Base-by-base conservation (phyloP, 2,113 vertebrate genomes). In the Lophura nycthemera region DNA sequence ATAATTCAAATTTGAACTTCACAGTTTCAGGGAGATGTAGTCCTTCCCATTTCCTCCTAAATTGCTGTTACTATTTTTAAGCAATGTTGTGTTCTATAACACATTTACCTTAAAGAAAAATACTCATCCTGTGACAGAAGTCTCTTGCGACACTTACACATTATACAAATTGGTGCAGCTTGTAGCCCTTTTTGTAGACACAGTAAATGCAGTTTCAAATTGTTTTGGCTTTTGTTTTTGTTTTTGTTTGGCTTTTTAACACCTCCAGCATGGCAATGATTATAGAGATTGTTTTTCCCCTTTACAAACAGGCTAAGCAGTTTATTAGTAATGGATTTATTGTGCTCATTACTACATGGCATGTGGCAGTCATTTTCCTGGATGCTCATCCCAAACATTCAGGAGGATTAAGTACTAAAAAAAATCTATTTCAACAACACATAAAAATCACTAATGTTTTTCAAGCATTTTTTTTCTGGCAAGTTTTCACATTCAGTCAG, bases 291-390 rank as follows among this genome's bases (percentile, higher is more conserved):
- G 8, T 48, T 87, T 86, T 84, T 34, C 21, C 32, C 52, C 24
- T 50, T 86, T 34, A 74, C 50, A 81, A 83, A 66, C 29, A 63
- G 66, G 40, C 29, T 74, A 82, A 24, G n/a, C 12, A 56, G 57
- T 64, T 80, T 81, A 29, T 19, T 56, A 57, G 40, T 52, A 69
- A 42, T 38, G 65, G 25, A 70, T 90, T 91, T 67, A 48, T 4
- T 64, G 18, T 65, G 32, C 56, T 84, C 38, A n/a, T 21, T 81
- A 76, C 30, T 65, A 4, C 20, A n/a, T 73, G 70, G 27, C 75
- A 85, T 42, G 32, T 86, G 95, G 70, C 82, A 73, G 24, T 94
- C 88, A 72, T 76, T 87, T 73, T 88, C 22, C n/a, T 47, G 60
- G 40, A 18, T 60, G 20, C 6, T 91, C 75, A 82, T 79, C 38